A percentile compares a stretch with the other conserved stretches of the same genome.
Evolutionary conservation across 2,797 vertebrate genomes (phyloP).

Genomic region (Silurus lanzhouensis): DNA sequence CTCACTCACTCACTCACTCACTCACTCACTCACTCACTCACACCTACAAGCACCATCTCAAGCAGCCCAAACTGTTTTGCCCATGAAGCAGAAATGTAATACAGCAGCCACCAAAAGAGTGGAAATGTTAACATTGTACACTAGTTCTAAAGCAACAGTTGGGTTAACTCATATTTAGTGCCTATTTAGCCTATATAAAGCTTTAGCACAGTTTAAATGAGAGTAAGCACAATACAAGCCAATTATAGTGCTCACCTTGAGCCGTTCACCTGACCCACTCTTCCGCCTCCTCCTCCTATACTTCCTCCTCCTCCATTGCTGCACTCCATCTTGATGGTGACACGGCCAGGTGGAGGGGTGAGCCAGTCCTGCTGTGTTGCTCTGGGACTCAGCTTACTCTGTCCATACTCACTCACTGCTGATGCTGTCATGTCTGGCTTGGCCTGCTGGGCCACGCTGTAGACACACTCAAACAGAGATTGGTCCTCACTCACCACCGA

Average conservation of each 20-base stretch:
- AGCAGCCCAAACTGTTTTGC: background rate
- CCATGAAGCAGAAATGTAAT: slow-evolving; percentile 12
- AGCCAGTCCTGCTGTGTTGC: slow-evolving; percentile 84
- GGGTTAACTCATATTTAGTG: background rate
- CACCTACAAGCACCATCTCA: background rate
- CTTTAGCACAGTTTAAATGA: background rate
- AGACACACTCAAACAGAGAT: slow-evolving; percentile 85
- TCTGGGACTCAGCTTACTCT: slow-evolving; percentile 84
- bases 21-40: background rate
- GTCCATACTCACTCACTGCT: slow-evolving; percentile 83
- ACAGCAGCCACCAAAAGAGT: slow-evolving; percentile 12
- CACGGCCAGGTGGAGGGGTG: slow-evolving; percentile 75
- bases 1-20: background rate
- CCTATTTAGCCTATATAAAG: no score
- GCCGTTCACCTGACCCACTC: slow-evolving; percentile 76
- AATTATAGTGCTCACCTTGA: slow-evolving; percentile 79
- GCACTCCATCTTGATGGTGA: slow-evolving; percentile 89
- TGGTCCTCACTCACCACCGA: slow-evolving; percentile 90
- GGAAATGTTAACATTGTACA: background rate
- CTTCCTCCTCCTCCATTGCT: slow-evolving; percentile 66
- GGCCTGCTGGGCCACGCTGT: slow-evolving; percentile 79
- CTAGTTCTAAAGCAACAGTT: background rate
- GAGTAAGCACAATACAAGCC: background rate
- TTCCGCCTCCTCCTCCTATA: slow-evolving; percentile 32
- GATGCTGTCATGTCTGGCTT: slow-evolving; percentile 87